Evolutionary conservation across 2,113 vertebrate species (phyloP), one percentile per base, ranked within the genome.

Genomic region (Periophthalmodon schlosseri): DNA sequence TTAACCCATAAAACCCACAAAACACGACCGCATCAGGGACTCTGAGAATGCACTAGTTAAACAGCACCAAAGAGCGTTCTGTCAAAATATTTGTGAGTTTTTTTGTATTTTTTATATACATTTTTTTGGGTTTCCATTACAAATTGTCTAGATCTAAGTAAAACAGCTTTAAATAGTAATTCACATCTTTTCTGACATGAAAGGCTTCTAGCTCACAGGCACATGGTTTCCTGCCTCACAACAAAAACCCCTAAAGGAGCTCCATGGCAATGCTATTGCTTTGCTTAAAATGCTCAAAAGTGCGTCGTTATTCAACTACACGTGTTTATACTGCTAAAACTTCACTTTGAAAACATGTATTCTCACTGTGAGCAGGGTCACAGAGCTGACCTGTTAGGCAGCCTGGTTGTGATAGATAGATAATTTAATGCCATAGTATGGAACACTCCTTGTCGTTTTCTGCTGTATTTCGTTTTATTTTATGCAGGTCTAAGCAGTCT

Each of bases 11-110:
- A 50, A 69, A 50, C 72, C 60, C 36, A 24, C 1, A 0, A 50
- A 44, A 44, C 47, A n/a, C 47, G 2, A 64, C n/a, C 14, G 21
- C 8, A 71, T 73, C 66, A 39, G 68, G 56, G 70, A 78, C 28
- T 52, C 5, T 3, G 23, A 64, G 56, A 76, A 9, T 54, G 7
- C 7, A n/a, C 36, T 39, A 39, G 2, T 20, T 20, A 8, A 52
- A 49, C 47, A 49, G 49, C 49, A 50, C 5, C 0, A 50, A 50
- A 18, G 15, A 50, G 11, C 2, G 7, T 57, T 52, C 8, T 57
- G 21, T 24, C 28, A 60, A 60, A 28, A 56, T 18, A 24, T 14
- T 28, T 60, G 57, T 24, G 23, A 60, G 39, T 9, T 39, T 5
- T 14, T 58, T 21, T 12, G 4, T 13, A 15, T 50, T 50, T 24